These are phyloP conservation scores for Pogoniulus pusillus DNA, from an alignment of 2,797 vertebrate species.

Conservation along the genomic window DNA sequence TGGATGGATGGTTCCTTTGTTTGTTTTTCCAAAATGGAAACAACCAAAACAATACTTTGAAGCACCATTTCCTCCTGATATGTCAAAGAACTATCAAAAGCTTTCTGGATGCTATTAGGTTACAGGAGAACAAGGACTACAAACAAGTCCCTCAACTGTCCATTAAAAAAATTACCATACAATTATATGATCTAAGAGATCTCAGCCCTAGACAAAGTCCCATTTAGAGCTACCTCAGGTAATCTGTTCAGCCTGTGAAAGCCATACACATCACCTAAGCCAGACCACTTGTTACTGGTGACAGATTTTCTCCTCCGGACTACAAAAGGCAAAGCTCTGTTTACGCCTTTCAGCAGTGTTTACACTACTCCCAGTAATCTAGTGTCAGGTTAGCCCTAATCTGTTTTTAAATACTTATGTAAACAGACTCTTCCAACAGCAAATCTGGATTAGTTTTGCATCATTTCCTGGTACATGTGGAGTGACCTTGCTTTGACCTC, in stretches of 20 bases:
- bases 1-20: not conserved
- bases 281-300: constrained; percentile 41
- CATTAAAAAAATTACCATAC: constrained; percentile 50
- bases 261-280: not conserved
- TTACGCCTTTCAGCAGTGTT: constrained; percentile 71
- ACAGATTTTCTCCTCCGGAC: constrained; percentile 23
- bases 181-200: constrained; percentile 22
- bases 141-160: not conserved
- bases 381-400: constrained; percentile 86
- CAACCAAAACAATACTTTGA: not conserved
- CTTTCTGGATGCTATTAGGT: constrained; percentile 4
- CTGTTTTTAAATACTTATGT: constrained; percentile 87
- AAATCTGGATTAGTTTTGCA: constrained; percentile 88
- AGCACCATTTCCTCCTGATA: constrained; percentile 6
- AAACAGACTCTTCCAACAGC: constrained; percentile 87
- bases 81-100: not conserved
- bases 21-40: constrained; percentile 11
- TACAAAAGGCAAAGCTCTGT: constrained; percentile 64
- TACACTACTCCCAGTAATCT: constrained; percentile 79
- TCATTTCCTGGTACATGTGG: constrained; percentile 78
- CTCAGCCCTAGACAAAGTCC: constrained; percentile 24
- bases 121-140: constrained; percentile 17
- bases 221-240: constrained; percentile 23
- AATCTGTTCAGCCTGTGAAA: constrained; percentile 19
- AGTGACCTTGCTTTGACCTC: constrained; percentile 76